phyloP scores from a whole-genome alignment of 1,140 invertebrate species.

The Vanessa atalanta region DNA sequence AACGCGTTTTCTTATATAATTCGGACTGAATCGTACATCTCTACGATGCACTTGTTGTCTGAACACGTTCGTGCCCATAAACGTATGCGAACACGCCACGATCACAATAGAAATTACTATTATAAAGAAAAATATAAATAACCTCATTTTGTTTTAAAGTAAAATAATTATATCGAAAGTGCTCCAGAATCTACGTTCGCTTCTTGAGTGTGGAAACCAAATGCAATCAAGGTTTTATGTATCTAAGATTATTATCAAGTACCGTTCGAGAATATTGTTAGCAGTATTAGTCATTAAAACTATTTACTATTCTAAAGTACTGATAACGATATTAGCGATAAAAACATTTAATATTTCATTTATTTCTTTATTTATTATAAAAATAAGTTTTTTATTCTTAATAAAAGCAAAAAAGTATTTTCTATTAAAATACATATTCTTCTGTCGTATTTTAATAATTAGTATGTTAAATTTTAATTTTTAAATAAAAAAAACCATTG shows the following conservation, averaged over 20 bases:
- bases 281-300: background rate
- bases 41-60: background rate
- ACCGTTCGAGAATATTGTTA: background rate
- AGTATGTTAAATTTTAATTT: too few species aligned
- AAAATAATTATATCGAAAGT: background rate
- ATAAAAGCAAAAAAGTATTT: too few species aligned
- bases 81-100: constrained; percentile 8
- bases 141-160: constrained; percentile 1
- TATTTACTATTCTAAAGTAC: background rate
- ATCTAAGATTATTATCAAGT: background rate
- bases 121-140: background rate
- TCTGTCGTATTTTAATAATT: too few species aligned
- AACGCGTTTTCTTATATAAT: constrained; percentile 24
- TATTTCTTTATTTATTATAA: too few species aligned
- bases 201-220: background rate
- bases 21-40: background rate
- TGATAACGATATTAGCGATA: background rate
- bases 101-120: background rate
- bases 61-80: constrained; percentile 5
- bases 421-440: too few species aligned
- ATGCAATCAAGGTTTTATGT: background rate
- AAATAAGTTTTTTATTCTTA: too few species aligned
- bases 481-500: too few species aligned
- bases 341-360: too few species aligned
- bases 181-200: background rate